Evolutionary conservation across 2,797 vertebrate genomes (phyloP).

Genomic region (Passerculus sandwichensis): DNA sequence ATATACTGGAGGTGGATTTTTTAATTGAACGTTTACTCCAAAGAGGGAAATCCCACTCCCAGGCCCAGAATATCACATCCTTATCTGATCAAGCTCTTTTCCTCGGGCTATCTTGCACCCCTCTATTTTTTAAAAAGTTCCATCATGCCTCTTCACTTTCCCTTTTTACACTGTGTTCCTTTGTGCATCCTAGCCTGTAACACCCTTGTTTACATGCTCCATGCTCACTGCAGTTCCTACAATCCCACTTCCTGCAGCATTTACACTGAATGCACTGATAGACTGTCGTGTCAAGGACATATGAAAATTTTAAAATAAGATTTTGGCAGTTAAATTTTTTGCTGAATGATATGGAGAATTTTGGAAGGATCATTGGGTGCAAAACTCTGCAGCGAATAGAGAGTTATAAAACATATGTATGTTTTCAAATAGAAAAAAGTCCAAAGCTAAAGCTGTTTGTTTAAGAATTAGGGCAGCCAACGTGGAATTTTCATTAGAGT

Average conservation of each 20-base stretch:
- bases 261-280: neutral
- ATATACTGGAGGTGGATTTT: neutral
- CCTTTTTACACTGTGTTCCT: neutral
- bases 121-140: neutral
- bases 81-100: neutral
- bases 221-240: neutral
- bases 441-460: neutral
- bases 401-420: neutral
- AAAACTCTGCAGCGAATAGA: neutral
- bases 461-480: neutral
- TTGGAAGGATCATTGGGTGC: neutral
- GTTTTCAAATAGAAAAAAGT: neutral
- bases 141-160: neutral
- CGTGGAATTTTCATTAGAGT: neutral
- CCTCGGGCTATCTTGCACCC: neutral
- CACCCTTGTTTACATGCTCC: fast-evolving
- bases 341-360: neutral
- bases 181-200: neutral
- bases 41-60: neutral
- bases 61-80: neutral
- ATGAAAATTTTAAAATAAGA: neutral
- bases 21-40: neutral
- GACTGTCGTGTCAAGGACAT: neutral
- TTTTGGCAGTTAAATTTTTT: neutral
- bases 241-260: neutral